A percentile compares a stretch with the other conserved stretches of the same genome.
Evolutionary conservation across 2,888 invertebrate genomes (phyloP).

Genomic region (Chrysotoxum bicinctum): DNA sequence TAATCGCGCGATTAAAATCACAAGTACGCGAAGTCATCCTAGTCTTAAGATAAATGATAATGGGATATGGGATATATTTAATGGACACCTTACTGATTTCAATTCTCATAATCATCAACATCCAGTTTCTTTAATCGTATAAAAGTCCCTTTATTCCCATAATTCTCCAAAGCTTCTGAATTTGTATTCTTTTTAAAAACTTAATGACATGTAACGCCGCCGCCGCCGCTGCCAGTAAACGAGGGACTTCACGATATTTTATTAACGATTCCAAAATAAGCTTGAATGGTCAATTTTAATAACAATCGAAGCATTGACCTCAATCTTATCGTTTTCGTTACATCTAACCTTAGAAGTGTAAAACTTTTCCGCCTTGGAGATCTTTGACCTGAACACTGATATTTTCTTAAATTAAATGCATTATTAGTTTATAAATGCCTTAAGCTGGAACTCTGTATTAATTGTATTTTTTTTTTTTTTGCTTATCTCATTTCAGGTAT

Average conservation of each 20-base stretch:
- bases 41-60: too few species aligned
- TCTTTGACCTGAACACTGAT: background rate
- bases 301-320: background rate
- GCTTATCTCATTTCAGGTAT: constrained; percentile 56
- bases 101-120: background rate
- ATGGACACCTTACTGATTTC: too few species aligned
- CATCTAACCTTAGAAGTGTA: background rate
- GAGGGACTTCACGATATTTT: background rate
- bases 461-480: constrained; percentile 25
- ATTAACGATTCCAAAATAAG: background rate
- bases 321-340: background rate
- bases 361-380: constrained; percentile 2
- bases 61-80: too few species aligned
- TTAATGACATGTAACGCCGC: background rate
- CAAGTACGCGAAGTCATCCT: too few species aligned
- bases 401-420: constrained; percentile 8
- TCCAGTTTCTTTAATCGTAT: background rate
- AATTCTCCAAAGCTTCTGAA: background rate
- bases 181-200: background rate
- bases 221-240: background rate
- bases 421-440: background rate
- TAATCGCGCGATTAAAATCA: too few species aligned
- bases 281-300: background rate
- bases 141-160: background rate
- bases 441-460: constrained; percentile 11